A percentile compares a stretch with the other conserved stretches of the same genome.
Evolutionary conservation across 2,113 vertebrate genomes (phyloP).

Genomic region (Enhydra lutris): DNA sequence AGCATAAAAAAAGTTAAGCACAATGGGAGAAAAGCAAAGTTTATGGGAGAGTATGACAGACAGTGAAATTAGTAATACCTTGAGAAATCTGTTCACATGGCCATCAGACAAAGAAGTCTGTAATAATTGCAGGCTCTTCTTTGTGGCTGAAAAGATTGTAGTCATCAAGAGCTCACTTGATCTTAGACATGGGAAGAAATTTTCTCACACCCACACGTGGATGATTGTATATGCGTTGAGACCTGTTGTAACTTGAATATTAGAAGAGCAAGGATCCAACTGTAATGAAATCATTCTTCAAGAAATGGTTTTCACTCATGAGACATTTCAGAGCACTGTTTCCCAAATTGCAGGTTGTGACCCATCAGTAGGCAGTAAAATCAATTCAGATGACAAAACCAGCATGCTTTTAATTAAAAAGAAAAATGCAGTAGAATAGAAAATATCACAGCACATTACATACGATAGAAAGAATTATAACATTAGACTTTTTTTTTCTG

Average conservation of each 20-base stretch:
- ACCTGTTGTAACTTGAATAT: conserved; percentile 56
- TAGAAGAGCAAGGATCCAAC: background rate
- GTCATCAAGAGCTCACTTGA: conserved; percentile 61
- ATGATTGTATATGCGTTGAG: conserved; percentile 53
- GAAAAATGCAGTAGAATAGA: background rate
- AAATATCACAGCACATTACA: background rate
- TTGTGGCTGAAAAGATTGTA: conserved; percentile 72
- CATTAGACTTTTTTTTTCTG: background rate
- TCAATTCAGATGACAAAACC: background rate
- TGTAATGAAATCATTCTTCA: conserved; percentile 42
- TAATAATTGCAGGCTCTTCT: conserved; percentile 62
- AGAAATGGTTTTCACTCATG: conserved; percentile 35
- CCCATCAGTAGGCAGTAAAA: background rate
- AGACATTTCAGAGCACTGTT: background rate
- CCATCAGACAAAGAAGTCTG: conserved; percentile 55
- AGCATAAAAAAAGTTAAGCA: background rate
- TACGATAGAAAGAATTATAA: background rate
- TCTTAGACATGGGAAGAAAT: conserved; percentile 66
- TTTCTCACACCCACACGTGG: conserved; percentile 80
- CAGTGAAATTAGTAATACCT: background rate
- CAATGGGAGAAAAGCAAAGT: background rate
- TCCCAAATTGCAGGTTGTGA: background rate
- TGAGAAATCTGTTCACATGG: conserved; percentile 35
- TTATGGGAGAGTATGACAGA: background rate
- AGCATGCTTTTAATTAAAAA: background rate